Percentiles rank a stretch among this genome's conserved stretches.
Conservation (phyloP, 2,888 invertebrate species). For the Phrixothrix hirtus region DNA sequence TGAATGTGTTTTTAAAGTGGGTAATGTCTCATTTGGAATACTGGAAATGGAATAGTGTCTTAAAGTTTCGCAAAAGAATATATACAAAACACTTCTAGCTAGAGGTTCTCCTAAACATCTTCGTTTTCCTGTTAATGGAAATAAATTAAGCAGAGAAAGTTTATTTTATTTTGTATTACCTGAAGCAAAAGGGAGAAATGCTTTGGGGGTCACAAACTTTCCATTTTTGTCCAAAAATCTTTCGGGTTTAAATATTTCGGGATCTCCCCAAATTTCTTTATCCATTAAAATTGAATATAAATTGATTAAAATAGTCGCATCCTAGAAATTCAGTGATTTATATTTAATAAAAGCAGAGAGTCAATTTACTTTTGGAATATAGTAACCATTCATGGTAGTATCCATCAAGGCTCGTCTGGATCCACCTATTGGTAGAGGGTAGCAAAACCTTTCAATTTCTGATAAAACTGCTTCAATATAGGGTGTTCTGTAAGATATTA, state of each 20-base stretch:
- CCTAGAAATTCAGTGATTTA: constrained; percentile 37
- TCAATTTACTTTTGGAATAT: constrained; percentile 46
- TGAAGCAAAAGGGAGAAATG: neutral
- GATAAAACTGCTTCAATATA: constrained; percentile 61
- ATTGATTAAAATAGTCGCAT: constrained; percentile 48
- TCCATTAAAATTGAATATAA: constrained; percentile 62
- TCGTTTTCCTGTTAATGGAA: too few relatives aligned
- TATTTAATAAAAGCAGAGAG: neutral
- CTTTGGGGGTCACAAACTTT: neutral
- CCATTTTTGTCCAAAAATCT: constrained; percentile 57
- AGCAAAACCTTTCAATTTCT: constrained; percentile 58
- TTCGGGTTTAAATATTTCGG: constrained; percentile 63
- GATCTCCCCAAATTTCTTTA: constrained; percentile 54
- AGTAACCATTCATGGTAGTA: constrained; percentile 61
- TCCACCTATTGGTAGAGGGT: constrained; percentile 57
- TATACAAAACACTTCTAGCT: too few relatives aligned
- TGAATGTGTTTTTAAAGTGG: too few relatives aligned
- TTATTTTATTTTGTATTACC: too few relatives aligned
- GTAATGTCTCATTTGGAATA: too few relatives aligned
- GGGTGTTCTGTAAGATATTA: too few relatives aligned
- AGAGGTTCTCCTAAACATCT: too few relatives aligned
- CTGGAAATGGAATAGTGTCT: too few relatives aligned
- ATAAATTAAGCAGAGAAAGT: too few relatives aligned
- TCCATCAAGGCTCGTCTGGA: constrained; percentile 60
- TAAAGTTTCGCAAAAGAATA: too few relatives aligned